A percentile compares a stretch with the other conserved stretches of the same genome.
These are phyloP conservation scores for Penaeus vannamei DNA, from an alignment of 1,140 invertebrate species.

Conservation along the genomic window DNA sequence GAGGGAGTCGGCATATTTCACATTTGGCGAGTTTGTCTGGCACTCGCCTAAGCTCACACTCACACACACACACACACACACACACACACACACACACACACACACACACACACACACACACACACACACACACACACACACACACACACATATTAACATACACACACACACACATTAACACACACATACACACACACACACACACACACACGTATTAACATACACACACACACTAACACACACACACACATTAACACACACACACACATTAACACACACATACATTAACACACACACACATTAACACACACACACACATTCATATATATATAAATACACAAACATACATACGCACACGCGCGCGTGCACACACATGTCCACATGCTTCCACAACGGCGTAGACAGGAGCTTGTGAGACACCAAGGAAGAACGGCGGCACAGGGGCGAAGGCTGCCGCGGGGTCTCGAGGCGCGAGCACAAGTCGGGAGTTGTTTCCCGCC, in stretches of 20 bases:
- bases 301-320: conserved; percentile 8
- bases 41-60: not conserved
- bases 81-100: conserved; percentile 41
- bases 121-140: conserved; percentile 38
- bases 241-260: not conserved
- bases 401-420: no score
- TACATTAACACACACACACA: not conserved
- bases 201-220: conserved; percentile 27
- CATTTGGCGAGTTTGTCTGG: no score
- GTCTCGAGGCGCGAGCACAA: not conserved
- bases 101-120: conserved; percentile 32
- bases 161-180: not conserved
- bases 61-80: conserved; percentile 38
- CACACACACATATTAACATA: conserved; percentile 23
- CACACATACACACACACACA: conserved; percentile 34
- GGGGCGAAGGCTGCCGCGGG: not conserved
- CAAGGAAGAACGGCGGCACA: not conserved
- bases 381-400: not conserved
- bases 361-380: not conserved
- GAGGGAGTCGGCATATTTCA: no score
- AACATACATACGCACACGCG: conserved; percentile 23
- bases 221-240: conserved; percentile 4
- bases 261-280: conserved; percentile 34
- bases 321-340: not conserved
- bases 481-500: not conserved